phyloP scores from a whole-genome alignment of 1,140 invertebrate species.

The Araneus ventricosus region DNA sequence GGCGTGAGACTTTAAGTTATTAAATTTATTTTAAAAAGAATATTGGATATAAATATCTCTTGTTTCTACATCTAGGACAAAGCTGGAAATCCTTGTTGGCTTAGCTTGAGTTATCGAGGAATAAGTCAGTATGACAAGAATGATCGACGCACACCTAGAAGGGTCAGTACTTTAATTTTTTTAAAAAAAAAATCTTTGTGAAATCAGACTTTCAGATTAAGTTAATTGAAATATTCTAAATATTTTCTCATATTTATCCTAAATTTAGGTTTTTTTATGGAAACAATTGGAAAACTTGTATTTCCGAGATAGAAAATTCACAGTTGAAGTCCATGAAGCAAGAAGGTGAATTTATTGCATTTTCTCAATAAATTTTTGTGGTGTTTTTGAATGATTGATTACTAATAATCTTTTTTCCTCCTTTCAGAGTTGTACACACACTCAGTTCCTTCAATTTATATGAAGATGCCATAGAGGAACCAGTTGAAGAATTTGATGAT shows the following conservation, averaged over 20 bases:
- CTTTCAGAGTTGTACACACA: constrained; percentile 82
- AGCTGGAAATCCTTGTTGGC: constrained; percentile 82
- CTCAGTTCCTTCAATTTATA: constrained; percentile 83
- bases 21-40: too few species aligned
- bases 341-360: constrained; percentile 81
- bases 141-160: constrained; percentile 82
- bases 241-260: too few species aligned
- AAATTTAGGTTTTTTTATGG: constrained; percentile 81
- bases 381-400: too few species aligned
- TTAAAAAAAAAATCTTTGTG: neutral
- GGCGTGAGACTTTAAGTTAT: too few species aligned
- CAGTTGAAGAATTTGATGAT: constrained; percentile 81
- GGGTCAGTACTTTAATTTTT: constrained; percentile 76
- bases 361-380: too few species aligned
- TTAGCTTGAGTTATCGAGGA: constrained; percentile 83
- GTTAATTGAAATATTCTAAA: too few species aligned
- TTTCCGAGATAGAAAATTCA: constrained; percentile 84
- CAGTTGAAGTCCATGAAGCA: constrained; percentile 84
- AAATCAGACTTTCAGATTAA: neutral
- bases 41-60: neutral
- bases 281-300: constrained; percentile 84
- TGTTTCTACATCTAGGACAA: constrained; percentile 80
- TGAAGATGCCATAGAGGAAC: constrained; percentile 82
- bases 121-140: constrained; percentile 82
- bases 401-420: neutral